phyloP scores from a whole-genome alignment of 2,888 invertebrate species.

The Oeneis ivallda region DNA sequence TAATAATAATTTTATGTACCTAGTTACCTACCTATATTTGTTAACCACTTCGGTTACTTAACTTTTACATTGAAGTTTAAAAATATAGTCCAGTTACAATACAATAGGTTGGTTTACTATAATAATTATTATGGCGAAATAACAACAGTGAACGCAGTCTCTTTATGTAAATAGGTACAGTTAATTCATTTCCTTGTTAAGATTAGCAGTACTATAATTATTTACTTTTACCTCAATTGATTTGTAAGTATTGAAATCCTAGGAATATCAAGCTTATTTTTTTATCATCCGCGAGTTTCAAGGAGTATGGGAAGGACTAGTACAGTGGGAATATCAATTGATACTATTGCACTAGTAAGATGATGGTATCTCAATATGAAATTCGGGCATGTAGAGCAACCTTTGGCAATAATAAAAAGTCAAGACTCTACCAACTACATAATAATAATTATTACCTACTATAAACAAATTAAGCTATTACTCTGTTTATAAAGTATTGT shows the following conservation, averaged over 20 bases:
- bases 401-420: too few species aligned
- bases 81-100: neutral
- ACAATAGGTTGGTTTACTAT: neutral
- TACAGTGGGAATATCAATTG: neutral
- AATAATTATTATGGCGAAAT: neutral
- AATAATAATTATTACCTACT: too few species aligned
- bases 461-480: too few species aligned
- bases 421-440: too few species aligned
- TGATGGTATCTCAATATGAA: too few species aligned
- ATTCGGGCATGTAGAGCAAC: too few species aligned
- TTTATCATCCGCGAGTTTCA: neutral
- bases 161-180: neutral
- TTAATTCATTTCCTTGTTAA: conserved; percentile 6
- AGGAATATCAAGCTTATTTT: neutral
- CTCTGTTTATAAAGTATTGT: too few species aligned
- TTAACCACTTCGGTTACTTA: too few species aligned
- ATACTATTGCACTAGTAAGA: neutral
- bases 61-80: conserved; percentile 2
- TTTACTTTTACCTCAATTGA: conserved; percentile 10
- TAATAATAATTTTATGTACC: neutral
- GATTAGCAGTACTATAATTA: neutral
- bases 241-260: neutral
- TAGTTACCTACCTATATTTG: neutral
- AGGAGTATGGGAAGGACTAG: neutral
- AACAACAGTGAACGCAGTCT: neutral